phyloP scores from a whole-genome alignment of 2,797 vertebrate species.

The Myotis myotis region DNA sequence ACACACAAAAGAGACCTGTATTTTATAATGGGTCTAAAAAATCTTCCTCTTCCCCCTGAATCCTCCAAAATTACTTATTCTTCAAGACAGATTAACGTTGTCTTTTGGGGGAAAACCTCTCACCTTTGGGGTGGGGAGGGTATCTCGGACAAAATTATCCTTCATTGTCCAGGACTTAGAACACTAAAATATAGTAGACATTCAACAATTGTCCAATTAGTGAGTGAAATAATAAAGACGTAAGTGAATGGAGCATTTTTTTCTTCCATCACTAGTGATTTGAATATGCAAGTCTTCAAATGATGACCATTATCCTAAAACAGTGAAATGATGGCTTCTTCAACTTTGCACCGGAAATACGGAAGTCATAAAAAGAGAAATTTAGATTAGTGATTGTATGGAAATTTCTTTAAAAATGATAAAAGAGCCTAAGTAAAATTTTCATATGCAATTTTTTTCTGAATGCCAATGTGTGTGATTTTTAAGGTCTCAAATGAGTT shows the following conservation, averaged over 20 bases:
- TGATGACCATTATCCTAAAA: neutral
- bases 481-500: neutral
- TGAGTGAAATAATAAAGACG: neutral
- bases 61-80: neutral
- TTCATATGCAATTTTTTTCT: neutral
- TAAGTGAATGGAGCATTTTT: neutral
- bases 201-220: neutral
- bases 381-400: neutral
- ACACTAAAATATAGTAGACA: neutral
- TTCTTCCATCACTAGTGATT: neutral
- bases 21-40: neutral
- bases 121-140: neutral
- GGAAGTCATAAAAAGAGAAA: neutral
- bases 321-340: neutral
- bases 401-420: neutral
- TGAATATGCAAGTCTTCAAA: neutral
- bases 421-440: neutral
- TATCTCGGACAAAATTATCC: neutral
- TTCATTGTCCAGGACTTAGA: neutral
- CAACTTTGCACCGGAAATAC: neutral
- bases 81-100: neutral
- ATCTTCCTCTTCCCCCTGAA: neutral
- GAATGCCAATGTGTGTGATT: neutral
- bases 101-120: neutral
- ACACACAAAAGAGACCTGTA: neutral